These are phyloP conservation scores for Lucilia sericata DNA, from an alignment of 1,140 invertebrate species.

Conservation along the genomic window DNA sequence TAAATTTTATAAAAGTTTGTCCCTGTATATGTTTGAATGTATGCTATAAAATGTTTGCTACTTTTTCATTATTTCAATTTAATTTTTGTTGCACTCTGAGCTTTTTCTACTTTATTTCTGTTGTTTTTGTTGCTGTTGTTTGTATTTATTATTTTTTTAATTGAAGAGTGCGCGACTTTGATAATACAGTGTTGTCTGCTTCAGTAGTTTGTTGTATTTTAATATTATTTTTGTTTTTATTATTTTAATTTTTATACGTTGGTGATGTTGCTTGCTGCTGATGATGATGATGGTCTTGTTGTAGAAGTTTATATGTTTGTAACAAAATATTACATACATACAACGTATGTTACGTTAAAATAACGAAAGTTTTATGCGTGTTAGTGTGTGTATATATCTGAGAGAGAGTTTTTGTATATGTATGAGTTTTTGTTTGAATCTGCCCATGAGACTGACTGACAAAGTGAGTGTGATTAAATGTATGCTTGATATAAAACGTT, in stretches of 20 bases:
- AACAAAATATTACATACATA: not conserved
- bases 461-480: constrained; percentile 36
- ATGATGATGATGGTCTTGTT: not conserved
- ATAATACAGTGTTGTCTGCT: constrained; percentile 38
- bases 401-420: not conserved
- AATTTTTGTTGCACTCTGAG: constrained; percentile 34
- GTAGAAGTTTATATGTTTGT: not conserved
- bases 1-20: not conserved
- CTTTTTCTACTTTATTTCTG: not conserved
- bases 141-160: constrained; percentile 33
- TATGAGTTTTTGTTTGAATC: not conserved
- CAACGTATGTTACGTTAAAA: not conserved
- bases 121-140: not conserved
- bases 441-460: not conserved
- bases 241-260: not conserved
- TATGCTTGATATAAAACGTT: constrained; percentile 40
- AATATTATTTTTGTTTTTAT: constrained; percentile 11
- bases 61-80: constrained; percentile 42
- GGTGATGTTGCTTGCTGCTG: not conserved
- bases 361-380: not conserved
- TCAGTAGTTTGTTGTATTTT: constrained; percentile 32
- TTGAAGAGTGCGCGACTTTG: constrained; percentile 43
- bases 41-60: constrained; percentile 32
- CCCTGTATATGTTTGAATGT: not conserved
- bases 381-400: too few relatives aligned